Base-by-base conservation (phyloP, 2,113 vertebrate genomes). In the Trinectes maculatus region DNA sequence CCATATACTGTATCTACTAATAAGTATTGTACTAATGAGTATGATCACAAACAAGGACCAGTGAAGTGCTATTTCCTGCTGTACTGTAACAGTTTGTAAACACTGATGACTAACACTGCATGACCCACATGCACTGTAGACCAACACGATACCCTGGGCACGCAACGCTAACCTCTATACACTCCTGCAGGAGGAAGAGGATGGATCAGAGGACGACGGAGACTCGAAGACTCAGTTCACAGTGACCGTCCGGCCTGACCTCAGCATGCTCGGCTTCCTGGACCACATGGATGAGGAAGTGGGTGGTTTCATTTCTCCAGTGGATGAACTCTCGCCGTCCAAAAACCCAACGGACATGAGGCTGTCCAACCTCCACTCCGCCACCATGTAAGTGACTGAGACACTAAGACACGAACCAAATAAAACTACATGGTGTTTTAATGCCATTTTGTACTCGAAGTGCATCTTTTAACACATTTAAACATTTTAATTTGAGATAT, bases 321-420 rank as follows among this genome's bases (percentile, higher is more conserved):
- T 96, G 78, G 97, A 99, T 12, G 96, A 99, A 1, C 93, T 95
- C 25, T 91, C 94, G 0, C 92, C 96, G 2, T 91, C 95, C 24
- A 92, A 91, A 82, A 93, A 87, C 90, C 92, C 74, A 42, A 94
- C 91, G 3, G 97, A 99, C 75, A 94, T 95, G 75, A 93, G 93
- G 21, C 93, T 99, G 68, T 98, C 96, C 44, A 99, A 96, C 81
- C 94, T 99, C 60, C 98, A 99, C 66, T 94, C 96, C 1, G 98
- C 97, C 66, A 95, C 95, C 63, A 94, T 91, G 98, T 99, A 93
- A 64, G 98, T 89, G 46, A 13, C 31, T 36, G 4, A 28, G n/a
- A n/a, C n/a, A n/a, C n/a, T n/a, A n/a, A n/a, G n/a, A n/a, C n/a
- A n/a, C n/a, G n/a, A n/a, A n/a, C n/a, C n/a, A n/a, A n/a, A n/a